Percentiles rank a stretch among this genome's conserved stretches.
phyloP scores from a whole-genome alignment of 2,797 vertebrate species.

The Coranthus polyacanthus region DNA sequence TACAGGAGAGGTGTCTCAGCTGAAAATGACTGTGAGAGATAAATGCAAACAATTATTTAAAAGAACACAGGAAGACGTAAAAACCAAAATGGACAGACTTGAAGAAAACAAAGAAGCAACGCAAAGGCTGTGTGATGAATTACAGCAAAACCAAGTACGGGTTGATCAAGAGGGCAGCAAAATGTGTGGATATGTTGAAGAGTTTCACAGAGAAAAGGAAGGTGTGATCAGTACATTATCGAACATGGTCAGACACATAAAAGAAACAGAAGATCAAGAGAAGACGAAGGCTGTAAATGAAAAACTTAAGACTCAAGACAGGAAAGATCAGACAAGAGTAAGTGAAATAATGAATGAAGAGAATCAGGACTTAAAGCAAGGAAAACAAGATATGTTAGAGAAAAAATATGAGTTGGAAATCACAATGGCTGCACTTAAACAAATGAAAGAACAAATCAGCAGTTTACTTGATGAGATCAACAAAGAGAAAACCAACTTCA shows the following conservation, averaged over 20 bases:
- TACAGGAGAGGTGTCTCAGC: neutral
- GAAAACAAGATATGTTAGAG: neutral
- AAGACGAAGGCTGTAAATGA: too few species aligned
- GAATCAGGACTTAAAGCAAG: neutral
- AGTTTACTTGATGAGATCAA: neutral
- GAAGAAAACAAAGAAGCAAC: neutral
- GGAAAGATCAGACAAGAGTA: neutral
- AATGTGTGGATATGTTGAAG: neutral
- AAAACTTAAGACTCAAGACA: too few species aligned
- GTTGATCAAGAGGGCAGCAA: neutral
- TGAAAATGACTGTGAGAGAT: neutral
- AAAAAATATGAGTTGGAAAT: conserved; percentile 3
- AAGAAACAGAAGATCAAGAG: neutral
- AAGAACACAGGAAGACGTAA: neutral
- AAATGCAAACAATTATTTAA: neutral
- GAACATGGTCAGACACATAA: neutral
- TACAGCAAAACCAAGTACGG: neutral
- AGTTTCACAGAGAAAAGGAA: neutral
- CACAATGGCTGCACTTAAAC: neutral
- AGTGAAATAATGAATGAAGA: neutral
- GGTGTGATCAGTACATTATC: neutral
- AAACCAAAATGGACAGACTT: neutral
- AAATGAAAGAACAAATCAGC: neutral
- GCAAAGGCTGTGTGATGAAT: neutral
- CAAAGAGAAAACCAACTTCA: neutral